Percentiles rank a stretch among this genome's conserved stretches.
Conservation (phyloP, 2,797 vertebrate species). For the Crenichthys baileyi region DNA sequence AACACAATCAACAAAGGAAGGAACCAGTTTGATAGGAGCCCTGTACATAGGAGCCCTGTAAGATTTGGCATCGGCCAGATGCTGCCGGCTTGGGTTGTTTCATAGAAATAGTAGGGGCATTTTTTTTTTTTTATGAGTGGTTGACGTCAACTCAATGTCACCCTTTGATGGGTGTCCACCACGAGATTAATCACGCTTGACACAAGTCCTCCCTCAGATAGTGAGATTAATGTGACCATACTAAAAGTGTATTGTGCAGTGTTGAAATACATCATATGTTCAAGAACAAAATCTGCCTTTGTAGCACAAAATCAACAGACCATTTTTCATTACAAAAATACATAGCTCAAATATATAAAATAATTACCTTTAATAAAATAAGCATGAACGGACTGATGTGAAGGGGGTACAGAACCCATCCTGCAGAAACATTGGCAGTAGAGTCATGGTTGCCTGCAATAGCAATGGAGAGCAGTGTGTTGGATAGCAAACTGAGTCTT, state of each 20-base stretch:
- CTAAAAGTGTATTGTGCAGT: not conserved
- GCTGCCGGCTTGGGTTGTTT: not conserved
- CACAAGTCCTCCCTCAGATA: not conserved
- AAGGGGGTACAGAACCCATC: no score
- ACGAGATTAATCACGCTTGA: not conserved
- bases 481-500: not conserved
- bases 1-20: not conserved
- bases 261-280: not conserved
- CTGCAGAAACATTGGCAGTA: no score
- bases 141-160: not conserved
- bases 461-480: no score
- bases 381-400: no score
- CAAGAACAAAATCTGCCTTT: not conserved
- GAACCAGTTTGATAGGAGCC: not conserved
- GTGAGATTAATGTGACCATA: not conserved
- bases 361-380: no score
- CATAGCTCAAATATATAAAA: no score
- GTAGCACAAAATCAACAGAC: no score
- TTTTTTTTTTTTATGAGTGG: not conserved
- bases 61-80: no score
- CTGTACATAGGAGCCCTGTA: no score
- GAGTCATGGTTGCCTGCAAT: no score
- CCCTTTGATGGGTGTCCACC: not conserved
- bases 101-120: not conserved
- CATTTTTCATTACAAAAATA: no score